These are phyloP conservation scores for Apeira syringaria DNA, from an alignment of 2,888 invertebrate genomes.

Conservation along the genomic window DNA sequence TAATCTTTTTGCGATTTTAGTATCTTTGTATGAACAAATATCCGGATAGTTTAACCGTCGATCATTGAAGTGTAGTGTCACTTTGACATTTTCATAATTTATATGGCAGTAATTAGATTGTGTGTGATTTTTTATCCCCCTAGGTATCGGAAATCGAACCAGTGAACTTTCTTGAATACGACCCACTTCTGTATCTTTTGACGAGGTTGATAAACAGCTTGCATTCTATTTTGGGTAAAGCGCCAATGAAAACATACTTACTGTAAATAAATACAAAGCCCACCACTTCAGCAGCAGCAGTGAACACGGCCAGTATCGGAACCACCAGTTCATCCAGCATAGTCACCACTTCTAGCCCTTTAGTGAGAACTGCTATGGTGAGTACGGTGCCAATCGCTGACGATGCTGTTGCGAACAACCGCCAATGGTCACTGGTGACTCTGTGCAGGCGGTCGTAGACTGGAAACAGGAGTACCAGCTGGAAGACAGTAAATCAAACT, in stretches of 20 bases:
- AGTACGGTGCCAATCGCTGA: constrained; percentile 70
- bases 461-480: constrained; percentile 71
- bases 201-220: too few species aligned
- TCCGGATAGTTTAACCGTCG: too few species aligned
- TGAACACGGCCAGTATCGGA: constrained; percentile 64
- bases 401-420: constrained; percentile 62
- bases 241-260: constrained; percentile 44
- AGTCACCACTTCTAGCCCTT: constrained; percentile 58
- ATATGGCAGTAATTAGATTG: too few species aligned
- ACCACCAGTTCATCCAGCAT: constrained; percentile 65
- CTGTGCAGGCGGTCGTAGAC: constrained; percentile 70
- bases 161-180: too few species aligned
- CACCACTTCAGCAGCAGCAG: constrained; percentile 63
- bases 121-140: too few species aligned
- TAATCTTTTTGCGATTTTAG: too few species aligned
- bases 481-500: constrained; percentile 41
- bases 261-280: constrained; percentile 77
- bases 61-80: too few species aligned
- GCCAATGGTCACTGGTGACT: constrained; percentile 67
- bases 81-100: too few species aligned
- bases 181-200: too few species aligned
- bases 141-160: too few species aligned
- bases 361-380: constrained; percentile 62
- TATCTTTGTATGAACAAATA: too few species aligned
- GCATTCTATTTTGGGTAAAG: too few species aligned